These are phyloP conservation scores for Erethizon dorsatum DNA, from an alignment of 2,797 vertebrate genomes.

Conservation along the genomic window DNA sequence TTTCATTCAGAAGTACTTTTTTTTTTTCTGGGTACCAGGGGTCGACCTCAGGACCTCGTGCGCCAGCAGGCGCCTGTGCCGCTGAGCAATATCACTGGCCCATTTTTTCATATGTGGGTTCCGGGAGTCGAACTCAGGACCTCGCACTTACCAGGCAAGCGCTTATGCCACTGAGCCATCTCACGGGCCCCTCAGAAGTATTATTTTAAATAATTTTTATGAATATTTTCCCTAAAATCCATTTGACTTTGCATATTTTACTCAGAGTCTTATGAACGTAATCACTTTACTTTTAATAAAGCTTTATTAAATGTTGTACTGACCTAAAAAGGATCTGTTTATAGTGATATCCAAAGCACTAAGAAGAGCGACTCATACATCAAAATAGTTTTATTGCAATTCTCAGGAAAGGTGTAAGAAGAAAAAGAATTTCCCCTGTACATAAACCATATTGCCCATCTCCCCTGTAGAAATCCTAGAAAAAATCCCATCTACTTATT, in stretches of 20 bases:
- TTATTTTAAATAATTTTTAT: conserved; percentile 40
- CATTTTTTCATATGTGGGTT: too few relatives aligned
- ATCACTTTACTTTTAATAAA: background rate
- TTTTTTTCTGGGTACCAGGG: background rate
- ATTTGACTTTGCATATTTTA: conserved; percentile 5
- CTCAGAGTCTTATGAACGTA: background rate
- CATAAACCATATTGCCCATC: conserved; percentile 13
- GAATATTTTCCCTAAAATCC: conserved; percentile 6
- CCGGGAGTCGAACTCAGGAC: too few relatives aligned
- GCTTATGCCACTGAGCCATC: too few relatives aligned
- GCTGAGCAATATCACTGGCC: too few relatives aligned
- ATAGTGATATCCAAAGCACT: background rate
- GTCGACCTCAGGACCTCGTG: too few relatives aligned
- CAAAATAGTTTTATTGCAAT: conserved; percentile 7
- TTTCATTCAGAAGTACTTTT: conserved; percentile 39
- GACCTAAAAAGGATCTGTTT: conserved; percentile 9
- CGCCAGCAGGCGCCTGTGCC: too few relatives aligned
- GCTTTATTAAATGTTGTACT: conserved; percentile 16
- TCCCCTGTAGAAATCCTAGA: background rate
- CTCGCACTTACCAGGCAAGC: too few relatives aligned
- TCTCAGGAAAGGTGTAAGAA: background rate
- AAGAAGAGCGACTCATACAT: background rate
- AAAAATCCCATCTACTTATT: conserved; percentile 50
- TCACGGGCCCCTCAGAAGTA: conserved; percentile 6
- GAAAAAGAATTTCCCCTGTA: conserved; percentile 14